Evolutionary conservation across 1,140 invertebrate genomes (phyloP).

Genomic region (Dendrolimus kikuchii): DNA sequence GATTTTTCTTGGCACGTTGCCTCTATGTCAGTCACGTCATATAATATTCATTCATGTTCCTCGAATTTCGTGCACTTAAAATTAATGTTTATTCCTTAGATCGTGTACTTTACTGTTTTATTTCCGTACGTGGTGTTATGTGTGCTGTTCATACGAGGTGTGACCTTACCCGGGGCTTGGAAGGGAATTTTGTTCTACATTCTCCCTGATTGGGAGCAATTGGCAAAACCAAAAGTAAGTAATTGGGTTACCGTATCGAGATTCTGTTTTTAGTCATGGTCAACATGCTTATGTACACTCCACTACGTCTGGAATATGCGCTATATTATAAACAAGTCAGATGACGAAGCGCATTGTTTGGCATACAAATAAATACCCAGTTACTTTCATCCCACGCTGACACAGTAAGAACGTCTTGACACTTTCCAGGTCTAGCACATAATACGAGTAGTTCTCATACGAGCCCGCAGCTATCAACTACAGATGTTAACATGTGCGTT

Average conservation of each 20-base stretch:
- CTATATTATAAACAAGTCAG: no score
- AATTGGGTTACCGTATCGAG: background rate
- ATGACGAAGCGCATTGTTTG: no score
- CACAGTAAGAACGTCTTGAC: no score
- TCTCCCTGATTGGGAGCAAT: slow-evolving; percentile 84
- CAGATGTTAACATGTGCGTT: no score
- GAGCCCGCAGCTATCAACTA: no score
- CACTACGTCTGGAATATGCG: no score
- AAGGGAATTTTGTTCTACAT: slow-evolving; percentile 88
- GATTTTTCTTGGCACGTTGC: slow-evolving; percentile 24
- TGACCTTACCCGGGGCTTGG: slow-evolving; percentile 84
- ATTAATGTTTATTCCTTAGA: slow-evolving; percentile 65
- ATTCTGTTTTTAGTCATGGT: no score
- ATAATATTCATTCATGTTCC: slow-evolving; percentile 10
- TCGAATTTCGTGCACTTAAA: slow-evolving; percentile 11
- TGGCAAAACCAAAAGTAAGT: slow-evolving; percentile 76
- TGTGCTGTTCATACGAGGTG: slow-evolving; percentile 80
- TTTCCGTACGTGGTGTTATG: slow-evolving; percentile 89
- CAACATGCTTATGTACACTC: no score
- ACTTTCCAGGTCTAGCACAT: no score
- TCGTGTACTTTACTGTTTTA: slow-evolving; percentile 88
- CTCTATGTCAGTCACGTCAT: slow-evolving; percentile 18
- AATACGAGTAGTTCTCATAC: no score
- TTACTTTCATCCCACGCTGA: no score
- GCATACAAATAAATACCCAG: no score